phyloP scores from a whole-genome alignment of 2,797 vertebrate species.

The Ctenopoma multispine region DNA sequence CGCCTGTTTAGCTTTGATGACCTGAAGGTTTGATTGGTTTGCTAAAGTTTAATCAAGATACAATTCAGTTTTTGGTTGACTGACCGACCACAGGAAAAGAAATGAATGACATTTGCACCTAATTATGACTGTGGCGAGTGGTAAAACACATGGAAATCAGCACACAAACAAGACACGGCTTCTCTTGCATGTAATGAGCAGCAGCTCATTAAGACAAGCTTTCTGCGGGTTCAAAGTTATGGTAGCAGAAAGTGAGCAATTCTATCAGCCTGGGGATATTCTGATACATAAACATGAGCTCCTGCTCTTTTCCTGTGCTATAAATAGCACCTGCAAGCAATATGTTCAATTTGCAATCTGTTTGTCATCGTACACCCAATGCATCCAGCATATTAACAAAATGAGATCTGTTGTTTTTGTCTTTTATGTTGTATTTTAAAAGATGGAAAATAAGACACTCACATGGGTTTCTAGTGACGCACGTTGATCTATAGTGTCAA shows the following conservation, averaged over 20 bases:
- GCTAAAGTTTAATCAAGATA: conserved; percentile 43
- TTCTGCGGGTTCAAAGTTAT: conserved; percentile 57
- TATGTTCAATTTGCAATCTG: conserved; percentile 51
- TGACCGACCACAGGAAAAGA: conserved; percentile 29
- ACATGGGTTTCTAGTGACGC: neutral
- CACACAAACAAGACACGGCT: conserved; percentile 26
- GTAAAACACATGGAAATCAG: conserved; percentile 28
- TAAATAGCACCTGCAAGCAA: conserved; percentile 59
- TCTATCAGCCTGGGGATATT: conserved; percentile 55
- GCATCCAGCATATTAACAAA: conserved; percentile 1
- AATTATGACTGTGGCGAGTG: conserved; percentile 3
- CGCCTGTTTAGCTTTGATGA: conserved; percentile 5
- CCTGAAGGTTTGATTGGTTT: conserved; percentile 29
- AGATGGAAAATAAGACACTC: neutral
- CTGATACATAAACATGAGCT: conserved; percentile 73
- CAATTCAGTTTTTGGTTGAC: conserved; percentile 34
- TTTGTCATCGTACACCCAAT: conserved; percentile 33
- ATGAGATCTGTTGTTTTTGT: conserved; percentile 1
- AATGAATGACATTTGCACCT: conserved; percentile 38
- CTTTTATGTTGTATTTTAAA: neutral
- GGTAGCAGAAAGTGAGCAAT: conserved; percentile 47
- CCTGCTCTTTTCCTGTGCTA: conserved; percentile 56
- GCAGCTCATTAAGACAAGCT: conserved; percentile 44
- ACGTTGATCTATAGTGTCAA: neutral
- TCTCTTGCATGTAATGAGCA: conserved; percentile 45